Evolutionary conservation across 2,888 invertebrate species (phyloP).

Genomic region (Mesorhabditis spiculigera): DNA sequence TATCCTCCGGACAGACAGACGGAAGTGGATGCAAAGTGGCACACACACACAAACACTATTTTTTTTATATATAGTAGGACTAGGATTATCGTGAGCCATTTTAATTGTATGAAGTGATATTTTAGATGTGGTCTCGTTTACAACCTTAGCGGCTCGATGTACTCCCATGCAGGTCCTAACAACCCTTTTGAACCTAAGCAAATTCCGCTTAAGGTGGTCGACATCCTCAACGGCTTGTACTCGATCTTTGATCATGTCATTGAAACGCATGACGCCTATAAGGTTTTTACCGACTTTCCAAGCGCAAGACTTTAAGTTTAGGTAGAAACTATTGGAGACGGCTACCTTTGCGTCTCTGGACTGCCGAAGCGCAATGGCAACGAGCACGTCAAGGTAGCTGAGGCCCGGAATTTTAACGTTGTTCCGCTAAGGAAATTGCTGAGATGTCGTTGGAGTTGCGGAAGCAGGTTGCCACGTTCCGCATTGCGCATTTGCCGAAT

Average conservation of each 20-base stretch:
- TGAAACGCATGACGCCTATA: conserved; percentile 40
- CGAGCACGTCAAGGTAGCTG: conserved; percentile 20
- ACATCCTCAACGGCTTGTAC: conserved; percentile 39
- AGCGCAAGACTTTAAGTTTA: neutral
- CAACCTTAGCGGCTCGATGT: conserved; percentile 25
- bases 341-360: conserved; percentile 33
- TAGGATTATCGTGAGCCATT: too few species aligned
- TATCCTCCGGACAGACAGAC: too few species aligned
- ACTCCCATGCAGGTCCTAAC: conserved; percentile 23
- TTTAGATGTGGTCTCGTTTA: conserved; percentile 30
- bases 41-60: neutral
- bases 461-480: conserved; percentile 29
- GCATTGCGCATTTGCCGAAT: conserved; percentile 47
- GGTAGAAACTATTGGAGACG: conserved; percentile 43
- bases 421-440: conserved; percentile 17
- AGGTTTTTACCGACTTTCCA: conserved; percentile 15
- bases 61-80: too few species aligned
- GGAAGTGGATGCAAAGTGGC: neutral
- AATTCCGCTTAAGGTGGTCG: conserved; percentile 26
- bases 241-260: conserved; percentile 38
- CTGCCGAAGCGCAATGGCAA: conserved; percentile 32
- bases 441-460: conserved; percentile 30
- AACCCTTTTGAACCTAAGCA: neutral
- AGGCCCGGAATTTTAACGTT: conserved; percentile 5
- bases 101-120: neutral